Evolutionary conservation across 2,113 vertebrate species (phyloP).

Genomic region (Sigmodon hispidus): DNA sequence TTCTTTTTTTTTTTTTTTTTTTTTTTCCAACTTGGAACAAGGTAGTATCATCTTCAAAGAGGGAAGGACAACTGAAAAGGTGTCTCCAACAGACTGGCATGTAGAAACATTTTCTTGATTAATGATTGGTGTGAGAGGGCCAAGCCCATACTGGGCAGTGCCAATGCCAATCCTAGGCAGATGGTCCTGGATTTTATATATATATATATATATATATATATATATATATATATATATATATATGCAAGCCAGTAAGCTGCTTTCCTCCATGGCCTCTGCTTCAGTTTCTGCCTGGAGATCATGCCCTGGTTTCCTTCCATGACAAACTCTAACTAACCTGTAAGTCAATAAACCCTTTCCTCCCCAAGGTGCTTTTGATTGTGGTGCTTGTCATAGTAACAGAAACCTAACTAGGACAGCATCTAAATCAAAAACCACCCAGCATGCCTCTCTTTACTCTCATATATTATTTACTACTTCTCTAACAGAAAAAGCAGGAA

Average conservation of each 20-base stretch:
- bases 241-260: not conserved
- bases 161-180: not conserved
- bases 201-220: no score
- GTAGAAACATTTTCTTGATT: not conserved
- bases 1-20: not conserved
- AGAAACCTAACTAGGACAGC: not conserved
- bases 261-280: not conserved
- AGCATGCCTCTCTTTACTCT: slow-evolving; percentile 35
- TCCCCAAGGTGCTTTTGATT: not conserved
- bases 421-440: not conserved
- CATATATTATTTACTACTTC: not conserved
- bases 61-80: not conserved
- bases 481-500: not conserved
- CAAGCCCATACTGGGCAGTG: not conserved
- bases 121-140: not conserved
- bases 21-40: not conserved
- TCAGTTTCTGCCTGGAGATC: not conserved
- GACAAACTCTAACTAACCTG: not conserved
- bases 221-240: no score
- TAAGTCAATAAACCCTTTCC: not conserved
- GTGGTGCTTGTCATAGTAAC: not conserved
- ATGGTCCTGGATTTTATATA: not conserved
- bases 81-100: not conserved
- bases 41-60: not conserved
- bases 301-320: not conserved